These are phyloP conservation scores for Drosophila pseudoananassae DNA, from an alignment of 1,140 invertebrate species.

Conservation along the genomic window DNA sequence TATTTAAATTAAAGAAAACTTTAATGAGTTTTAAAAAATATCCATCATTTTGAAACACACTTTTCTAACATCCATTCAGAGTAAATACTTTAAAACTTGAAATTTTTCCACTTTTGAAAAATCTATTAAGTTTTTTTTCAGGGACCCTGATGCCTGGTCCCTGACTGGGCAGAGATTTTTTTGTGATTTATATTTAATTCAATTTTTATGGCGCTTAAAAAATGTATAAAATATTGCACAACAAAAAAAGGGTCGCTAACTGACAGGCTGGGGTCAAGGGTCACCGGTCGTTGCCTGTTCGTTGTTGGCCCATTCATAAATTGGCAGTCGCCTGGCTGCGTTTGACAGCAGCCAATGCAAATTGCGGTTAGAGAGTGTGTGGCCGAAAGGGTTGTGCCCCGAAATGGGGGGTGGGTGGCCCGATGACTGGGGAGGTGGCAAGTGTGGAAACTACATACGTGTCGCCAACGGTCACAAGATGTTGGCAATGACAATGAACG, in stretches of 20 bases:
- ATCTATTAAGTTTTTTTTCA: not conserved
- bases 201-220: slow-evolving; percentile 80
- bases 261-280: slow-evolving; percentile 21
- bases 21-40: too few species aligned
- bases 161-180: slow-evolving; percentile 25
- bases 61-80: too few species aligned
- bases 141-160: slow-evolving; percentile 10
- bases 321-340: slow-evolving; percentile 70
- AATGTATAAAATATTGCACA: slow-evolving; percentile 73
- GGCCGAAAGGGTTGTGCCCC: not conserved
- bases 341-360: slow-evolving; percentile 76
- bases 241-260: slow-evolving; percentile 37
- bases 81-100: too few species aligned
- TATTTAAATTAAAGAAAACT: too few species aligned
- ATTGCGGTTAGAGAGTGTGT: slow-evolving; percentile 56
- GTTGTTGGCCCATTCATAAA: slow-evolving; percentile 59
- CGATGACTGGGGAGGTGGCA: not conserved
- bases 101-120: too few species aligned
- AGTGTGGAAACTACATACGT: slow-evolving; percentile 33
- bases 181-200: slow-evolving; percentile 80
- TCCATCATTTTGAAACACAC: too few species aligned
- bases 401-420: too few species aligned
- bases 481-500: slow-evolving; percentile 80
- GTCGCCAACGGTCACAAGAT: slow-evolving; percentile 68
- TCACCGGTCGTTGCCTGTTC: slow-evolving; percentile 34